Percentiles rank a stretch among this genome's conserved stretches.
Conservation (phyloP, 37 sponge, comb jelly and placozoan species). For the Beroe forskalii region DNA sequence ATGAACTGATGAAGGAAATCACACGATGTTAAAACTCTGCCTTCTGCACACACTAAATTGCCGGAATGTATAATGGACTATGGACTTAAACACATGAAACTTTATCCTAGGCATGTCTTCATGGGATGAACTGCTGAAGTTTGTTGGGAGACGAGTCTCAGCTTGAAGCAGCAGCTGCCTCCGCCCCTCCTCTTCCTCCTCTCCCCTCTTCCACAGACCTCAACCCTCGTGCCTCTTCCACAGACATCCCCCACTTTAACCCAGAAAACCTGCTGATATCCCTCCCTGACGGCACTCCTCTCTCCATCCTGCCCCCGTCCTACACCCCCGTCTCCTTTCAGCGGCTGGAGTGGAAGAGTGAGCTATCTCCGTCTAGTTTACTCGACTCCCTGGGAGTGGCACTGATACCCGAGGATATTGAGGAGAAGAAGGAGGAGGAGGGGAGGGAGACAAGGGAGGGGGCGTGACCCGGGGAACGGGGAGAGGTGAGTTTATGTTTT, state of each 20-base stretch:
- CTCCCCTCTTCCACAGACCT: background rate
- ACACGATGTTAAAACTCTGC: no score
- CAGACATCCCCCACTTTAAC: background rate
- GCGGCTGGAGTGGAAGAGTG: background rate
- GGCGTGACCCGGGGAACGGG: no score
- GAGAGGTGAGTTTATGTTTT: no score
- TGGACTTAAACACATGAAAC: no score
- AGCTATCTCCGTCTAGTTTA: background rate
- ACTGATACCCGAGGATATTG: background rate
- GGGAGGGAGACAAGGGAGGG: background rate
- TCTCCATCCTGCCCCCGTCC: background rate
- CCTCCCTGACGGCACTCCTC: background rate
- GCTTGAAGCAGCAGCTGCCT: no score
- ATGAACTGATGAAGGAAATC: no score
- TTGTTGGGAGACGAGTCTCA: background rate
- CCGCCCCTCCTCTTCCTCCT: background rate
- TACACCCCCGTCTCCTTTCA: background rate
- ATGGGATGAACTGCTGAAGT: constrained; percentile 24
- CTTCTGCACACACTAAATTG: no score
- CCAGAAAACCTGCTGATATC: background rate
- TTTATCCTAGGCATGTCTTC: constrained; percentile 39
- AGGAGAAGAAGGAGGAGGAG: background rate
- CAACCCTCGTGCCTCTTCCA: background rate
- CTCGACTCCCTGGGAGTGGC: background rate
- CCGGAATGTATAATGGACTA: no score